A percentile compares a stretch with the other conserved stretches of the same genome.
Evolutionary conservation across 2,888 invertebrate genomes (phyloP).

Genomic region (Hydroisotoma schaefferi): DNA sequence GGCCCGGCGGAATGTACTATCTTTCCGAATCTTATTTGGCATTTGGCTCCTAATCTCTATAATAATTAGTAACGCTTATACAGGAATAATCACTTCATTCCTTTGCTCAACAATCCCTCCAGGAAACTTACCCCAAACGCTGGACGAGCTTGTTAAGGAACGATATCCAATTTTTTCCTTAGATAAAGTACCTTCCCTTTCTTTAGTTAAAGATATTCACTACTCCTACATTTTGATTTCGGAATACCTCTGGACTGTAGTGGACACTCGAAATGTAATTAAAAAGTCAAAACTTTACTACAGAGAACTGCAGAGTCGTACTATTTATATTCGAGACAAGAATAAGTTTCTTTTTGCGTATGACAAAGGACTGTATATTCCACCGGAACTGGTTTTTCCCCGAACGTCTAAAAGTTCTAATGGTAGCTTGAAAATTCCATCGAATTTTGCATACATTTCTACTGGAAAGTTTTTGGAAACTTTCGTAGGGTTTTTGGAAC

Average conservation of each 20-base stretch:
- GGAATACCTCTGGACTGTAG: not conserved
- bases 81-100: not conserved
- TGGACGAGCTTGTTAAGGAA: not conserved
- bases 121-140: not conserved
- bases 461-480: not conserved
- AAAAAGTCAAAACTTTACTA: not conserved
- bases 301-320: not conserved
- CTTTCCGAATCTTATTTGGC: not conserved
- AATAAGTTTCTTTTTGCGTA: not conserved
- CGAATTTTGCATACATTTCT: not conserved
- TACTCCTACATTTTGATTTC: not conserved
- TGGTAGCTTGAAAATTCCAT: not conserved
- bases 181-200: not conserved
- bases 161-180: not conserved
- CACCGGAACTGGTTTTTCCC: not conserved
- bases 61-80: not conserved
- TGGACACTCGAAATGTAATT: not conserved
- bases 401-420: too few species aligned
- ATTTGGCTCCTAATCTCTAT: not conserved
- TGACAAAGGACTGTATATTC: not conserved
- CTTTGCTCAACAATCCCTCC: not conserved
- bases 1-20: not conserved
- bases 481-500: not conserved
- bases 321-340: not conserved
- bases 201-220: not conserved